These are phyloP conservation scores for Erebia palarica DNA, from an alignment of 2,888 invertebrate genomes.

Conservation along the genomic window DNA sequence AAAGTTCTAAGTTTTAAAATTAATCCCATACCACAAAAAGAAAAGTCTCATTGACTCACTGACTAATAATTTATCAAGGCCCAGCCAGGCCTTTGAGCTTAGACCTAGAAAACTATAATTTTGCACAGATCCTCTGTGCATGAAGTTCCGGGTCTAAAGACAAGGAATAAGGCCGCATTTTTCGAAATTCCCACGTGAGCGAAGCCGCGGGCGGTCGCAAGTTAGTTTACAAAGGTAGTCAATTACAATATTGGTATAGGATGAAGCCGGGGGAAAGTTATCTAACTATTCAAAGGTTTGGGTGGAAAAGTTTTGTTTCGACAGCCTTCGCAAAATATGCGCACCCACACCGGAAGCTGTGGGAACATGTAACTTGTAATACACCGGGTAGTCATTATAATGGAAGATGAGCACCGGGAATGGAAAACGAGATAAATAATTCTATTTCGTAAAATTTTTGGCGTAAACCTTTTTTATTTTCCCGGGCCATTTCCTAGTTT, in stretches of 20 bases:
- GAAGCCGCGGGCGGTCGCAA: no score
- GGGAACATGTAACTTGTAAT: constrained; percentile 22
- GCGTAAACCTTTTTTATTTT: constrained; percentile 20
- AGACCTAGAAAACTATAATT: no score
- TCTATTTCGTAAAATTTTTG: constrained; percentile 50
- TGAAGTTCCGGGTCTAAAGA: no score
- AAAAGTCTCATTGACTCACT: no score
- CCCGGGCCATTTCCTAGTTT: background rate
- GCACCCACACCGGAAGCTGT: constrained; percentile 32
- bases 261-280: constrained; percentile 16
- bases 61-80: no score
- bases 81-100: no score
- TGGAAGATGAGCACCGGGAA: constrained; percentile 34
- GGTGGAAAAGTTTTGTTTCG: constrained; percentile 43
- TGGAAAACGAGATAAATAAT: constrained; percentile 54
- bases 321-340: constrained; percentile 50
- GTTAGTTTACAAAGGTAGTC: background rate
- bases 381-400: constrained; percentile 21
- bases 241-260: constrained; percentile 22
- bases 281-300: constrained; percentile 23
- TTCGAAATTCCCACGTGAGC: no score
- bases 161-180: no score
- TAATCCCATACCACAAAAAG: no score
- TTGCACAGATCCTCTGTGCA: no score
- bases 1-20: background rate